Percentiles rank a stretch among this genome's conserved stretches.
These are phyloP conservation scores for Trematocara unimaculatum DNA, from an alignment of 2,113 vertebrate genomes.

Conservation along the genomic window DNA sequence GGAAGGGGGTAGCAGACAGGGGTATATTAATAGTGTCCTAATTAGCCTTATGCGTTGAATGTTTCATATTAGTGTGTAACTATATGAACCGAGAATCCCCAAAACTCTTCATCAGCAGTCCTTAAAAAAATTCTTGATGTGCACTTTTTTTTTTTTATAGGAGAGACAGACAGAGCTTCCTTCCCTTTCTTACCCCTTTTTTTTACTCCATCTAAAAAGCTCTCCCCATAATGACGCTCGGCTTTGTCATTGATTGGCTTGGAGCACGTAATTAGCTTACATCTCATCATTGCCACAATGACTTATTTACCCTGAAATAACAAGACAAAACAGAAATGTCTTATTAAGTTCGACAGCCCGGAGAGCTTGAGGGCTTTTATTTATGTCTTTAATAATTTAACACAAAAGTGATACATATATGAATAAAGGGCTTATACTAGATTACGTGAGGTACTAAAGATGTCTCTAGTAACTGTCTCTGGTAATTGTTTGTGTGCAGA, in stretches of 20 bases:
- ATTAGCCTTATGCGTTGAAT: conserved; percentile 48
- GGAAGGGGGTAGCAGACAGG: neutral
- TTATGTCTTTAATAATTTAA: neutral
- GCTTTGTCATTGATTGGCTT: conserved; percentile 33
- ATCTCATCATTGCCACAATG: conserved; percentile 19
- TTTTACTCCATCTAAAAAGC: neutral
- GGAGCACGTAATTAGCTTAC: conserved; percentile 32
- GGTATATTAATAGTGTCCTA: conserved; percentile 43
- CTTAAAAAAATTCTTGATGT: neutral
- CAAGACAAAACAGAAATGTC: neutral
- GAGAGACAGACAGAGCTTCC: neutral
- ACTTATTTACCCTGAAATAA: conserved; percentile 29
- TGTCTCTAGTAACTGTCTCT: neutral
- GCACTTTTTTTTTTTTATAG: neutral
- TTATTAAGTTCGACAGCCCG: neutral
- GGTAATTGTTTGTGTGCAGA: neutral
- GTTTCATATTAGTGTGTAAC: conserved; percentile 26
- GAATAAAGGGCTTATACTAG: neutral
- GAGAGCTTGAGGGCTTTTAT: neutral
- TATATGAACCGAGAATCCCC: conserved; percentile 6
- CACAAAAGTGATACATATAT: neutral
- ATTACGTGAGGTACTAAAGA: neutral
- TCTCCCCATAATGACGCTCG: neutral
- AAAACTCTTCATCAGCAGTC: conserved; percentile 28
- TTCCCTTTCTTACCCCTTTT: neutral